Evolutionary conservation across 1,140 invertebrate species (phyloP), one percentile per base, ranked within the genome.

Genomic region (Periplaneta americana): DNA sequence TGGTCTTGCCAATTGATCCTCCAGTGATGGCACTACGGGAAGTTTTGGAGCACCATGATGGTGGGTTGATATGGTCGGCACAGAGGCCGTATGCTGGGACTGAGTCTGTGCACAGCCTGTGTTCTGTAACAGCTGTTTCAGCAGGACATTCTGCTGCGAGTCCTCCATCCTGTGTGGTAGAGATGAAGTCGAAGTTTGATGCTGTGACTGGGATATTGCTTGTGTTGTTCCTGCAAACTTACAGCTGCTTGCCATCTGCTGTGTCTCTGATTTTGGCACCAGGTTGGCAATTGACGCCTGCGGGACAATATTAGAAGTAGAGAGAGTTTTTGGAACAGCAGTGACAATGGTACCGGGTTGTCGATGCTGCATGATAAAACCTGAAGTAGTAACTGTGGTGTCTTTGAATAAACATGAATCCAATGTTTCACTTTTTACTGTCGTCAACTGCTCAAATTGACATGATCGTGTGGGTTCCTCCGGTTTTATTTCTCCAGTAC

Each of bases 111-210:
- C 92, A 86, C 92, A 93, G 10, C 91, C 95, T 15, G 95, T 95
- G 84, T 96, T 97, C 87, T 98, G 96, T 31, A 98, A 87, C 34
- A 98, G 88, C 87, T 98, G 95, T 85, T 98, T 98, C 31, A 98
- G 87, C 28, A 98, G 87, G 15, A 97, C 96, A 89, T 98, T 97
- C 86, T 97, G 95, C 86, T 97, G 95, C 1, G 95, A 95, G 83
- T 96, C 95, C 33, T 81, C 81, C 28, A 77, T 31, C 74, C 57
- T 81, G 22, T 80, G 79, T 57, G 13, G 48, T 5, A 57, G 8
- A 17, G 79, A 4, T 5, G 9, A 18, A 3, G 10, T 31, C 15
- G 48, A 8, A n/a, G n/a, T n/a, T 66, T 48, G 39, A 4, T 48
- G 39, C 13, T 4, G 39, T 4, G 39, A 18, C 39, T 48, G 39